Evolutionary conservation across 2,888 invertebrate genomes (phyloP).

Genomic region (Ophioninae sp.): DNA sequence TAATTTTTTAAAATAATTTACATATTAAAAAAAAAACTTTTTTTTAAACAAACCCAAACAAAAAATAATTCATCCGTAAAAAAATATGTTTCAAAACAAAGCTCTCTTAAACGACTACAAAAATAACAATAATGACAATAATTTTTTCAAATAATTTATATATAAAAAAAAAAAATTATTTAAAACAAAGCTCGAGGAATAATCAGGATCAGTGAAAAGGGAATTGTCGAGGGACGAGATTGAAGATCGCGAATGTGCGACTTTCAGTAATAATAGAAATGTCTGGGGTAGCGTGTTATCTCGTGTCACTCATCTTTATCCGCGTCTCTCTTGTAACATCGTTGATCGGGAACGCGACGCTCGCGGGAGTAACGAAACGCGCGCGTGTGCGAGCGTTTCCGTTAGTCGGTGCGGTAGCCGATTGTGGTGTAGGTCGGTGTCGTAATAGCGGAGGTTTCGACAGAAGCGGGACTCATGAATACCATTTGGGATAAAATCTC

Average conservation of each 20-base stretch:
- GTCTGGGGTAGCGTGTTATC: conserved; percentile 65
- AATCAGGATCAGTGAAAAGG: conserved; percentile 39
- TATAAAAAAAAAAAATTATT: not conserved
- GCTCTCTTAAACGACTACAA: too few species aligned
- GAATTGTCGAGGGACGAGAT: conserved; percentile 45
- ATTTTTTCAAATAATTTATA: too few species aligned
- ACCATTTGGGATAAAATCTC: conserved; percentile 78
- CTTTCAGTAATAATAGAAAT: conserved; percentile 72
- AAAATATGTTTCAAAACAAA: not conserved
- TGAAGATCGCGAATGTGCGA: conserved; percentile 52
- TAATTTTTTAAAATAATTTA: too few species aligned
- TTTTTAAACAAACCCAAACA: too few species aligned
- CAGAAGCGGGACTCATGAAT: conserved; percentile 71
- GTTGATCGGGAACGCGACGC: conserved; percentile 51
- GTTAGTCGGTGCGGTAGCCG: conserved; percentile 23
- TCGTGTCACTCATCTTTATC: conserved; percentile 63
- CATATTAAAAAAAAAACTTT: too few species aligned
- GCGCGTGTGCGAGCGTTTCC: conserved; percentile 35
- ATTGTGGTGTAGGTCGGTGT: not conserved
- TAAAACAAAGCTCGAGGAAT: not conserved
- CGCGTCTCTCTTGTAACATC: conserved; percentile 6
- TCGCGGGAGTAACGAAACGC: too few species aligned
- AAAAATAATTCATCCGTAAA: not conserved
- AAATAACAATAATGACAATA: too few species aligned
- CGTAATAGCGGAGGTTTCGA: conserved; percentile 27